phyloP scores from a whole-genome alignment of 2,888 invertebrate genomes.

The Eupelmus urozonus region DNA sequence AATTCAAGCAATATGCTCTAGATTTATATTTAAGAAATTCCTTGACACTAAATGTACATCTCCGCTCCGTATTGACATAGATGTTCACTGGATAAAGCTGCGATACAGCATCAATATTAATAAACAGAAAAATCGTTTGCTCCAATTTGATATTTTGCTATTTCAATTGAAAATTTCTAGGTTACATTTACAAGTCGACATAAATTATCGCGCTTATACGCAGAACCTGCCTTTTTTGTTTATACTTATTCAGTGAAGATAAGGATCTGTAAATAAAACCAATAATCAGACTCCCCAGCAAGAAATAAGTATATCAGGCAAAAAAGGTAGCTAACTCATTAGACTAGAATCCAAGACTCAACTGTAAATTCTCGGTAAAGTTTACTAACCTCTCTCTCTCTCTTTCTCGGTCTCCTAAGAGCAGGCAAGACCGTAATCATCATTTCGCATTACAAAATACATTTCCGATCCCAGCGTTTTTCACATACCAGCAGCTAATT shows the following conservation, averaged over 20 bases:
- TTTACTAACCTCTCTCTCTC: slow-evolving; percentile 16
- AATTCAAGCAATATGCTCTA: too few species aligned
- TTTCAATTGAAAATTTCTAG: slow-evolving; percentile 4
- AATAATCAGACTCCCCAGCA: too few species aligned
- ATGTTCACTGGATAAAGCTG: not conserved
- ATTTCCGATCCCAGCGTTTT: too few species aligned
- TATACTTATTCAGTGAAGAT: not conserved
- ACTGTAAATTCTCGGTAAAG: not conserved
- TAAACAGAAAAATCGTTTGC: not conserved
- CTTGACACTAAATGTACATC: too few species aligned
- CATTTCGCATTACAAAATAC: too few species aligned
- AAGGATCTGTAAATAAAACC: not conserved
- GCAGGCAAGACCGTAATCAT: not conserved
- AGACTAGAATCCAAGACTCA: not conserved
- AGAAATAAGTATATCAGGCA: too few species aligned
- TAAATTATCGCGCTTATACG: not conserved
- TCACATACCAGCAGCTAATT: too few species aligned
- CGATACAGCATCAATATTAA: not conserved
- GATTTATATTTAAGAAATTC: too few species aligned
- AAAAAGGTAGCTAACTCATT: too few species aligned
- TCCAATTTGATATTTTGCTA: not conserved
- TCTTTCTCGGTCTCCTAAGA: not conserved
- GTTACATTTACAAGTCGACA: slow-evolving; percentile 9
- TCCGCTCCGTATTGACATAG: not conserved
- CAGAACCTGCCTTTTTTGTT: not conserved